phyloP scores from a whole-genome alignment of 2,888 invertebrate genomes.

The Exephanes ischioxanthus region DNA sequence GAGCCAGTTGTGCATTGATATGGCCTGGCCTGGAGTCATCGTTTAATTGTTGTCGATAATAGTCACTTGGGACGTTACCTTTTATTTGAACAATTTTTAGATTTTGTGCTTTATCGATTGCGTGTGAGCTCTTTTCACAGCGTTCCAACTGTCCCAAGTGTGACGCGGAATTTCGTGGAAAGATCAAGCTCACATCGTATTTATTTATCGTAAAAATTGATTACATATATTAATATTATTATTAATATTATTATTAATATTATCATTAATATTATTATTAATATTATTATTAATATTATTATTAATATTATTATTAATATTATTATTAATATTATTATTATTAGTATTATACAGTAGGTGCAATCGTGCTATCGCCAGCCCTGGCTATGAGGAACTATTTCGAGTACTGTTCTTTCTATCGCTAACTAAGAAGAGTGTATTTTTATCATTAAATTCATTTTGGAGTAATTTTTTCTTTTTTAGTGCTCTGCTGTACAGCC shows the following conservation, averaged over 20 bases:
- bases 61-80: conserved; percentile 59
- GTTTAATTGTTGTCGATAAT: conserved; percentile 18
- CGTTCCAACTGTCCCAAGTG: not conserved
- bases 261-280: conserved; percentile 1
- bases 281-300: not conserved
- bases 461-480: not conserved
- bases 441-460: not conserved
- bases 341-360: conserved; percentile 9
- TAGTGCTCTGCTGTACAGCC: conserved; percentile 31
- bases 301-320: conserved; percentile 4
- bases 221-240: conserved; percentile 21
- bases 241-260: conserved; percentile 2
- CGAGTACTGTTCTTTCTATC: conserved; percentile 48
- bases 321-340: not conserved
- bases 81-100: conserved; percentile 61
- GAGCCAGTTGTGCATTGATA: conserved; percentile 63
- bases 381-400: conserved; percentile 64
- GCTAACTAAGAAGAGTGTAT: conserved; percentile 34
- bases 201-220: conserved; percentile 55
- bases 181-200: conserved; percentile 35
- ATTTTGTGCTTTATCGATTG: conserved; percentile 70
- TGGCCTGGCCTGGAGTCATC: conserved; percentile 54
- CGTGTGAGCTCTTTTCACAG: conserved; percentile 37
- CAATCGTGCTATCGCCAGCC: conserved; percentile 30
- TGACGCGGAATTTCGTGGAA: not conserved